A percentile compares a stretch with the other conserved stretches of the same genome.
phyloP scores from a whole-genome alignment of 2,888 invertebrate species.

The Stramonita haemastoma region DNA sequence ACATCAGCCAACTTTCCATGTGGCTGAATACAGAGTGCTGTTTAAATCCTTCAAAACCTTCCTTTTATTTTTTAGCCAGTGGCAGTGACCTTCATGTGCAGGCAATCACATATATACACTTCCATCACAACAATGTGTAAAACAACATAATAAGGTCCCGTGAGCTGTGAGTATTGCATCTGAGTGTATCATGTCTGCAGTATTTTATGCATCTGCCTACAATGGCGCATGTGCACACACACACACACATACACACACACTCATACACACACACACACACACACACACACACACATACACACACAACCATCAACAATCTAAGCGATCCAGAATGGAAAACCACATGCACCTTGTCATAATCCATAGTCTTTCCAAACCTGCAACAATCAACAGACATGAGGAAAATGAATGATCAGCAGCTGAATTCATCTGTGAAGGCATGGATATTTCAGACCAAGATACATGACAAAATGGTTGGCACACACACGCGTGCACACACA shows the following conservation, averaged over 20 bases:
- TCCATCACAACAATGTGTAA: no score
- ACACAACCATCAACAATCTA: background rate
- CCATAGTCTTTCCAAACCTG: constrained; percentile 23
- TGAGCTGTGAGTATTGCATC: no score
- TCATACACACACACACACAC: constrained; percentile 14
- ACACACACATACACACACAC: constrained; percentile 9
- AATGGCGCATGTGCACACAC: background rate
- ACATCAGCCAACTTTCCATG: no score
- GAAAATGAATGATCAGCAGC: background rate
- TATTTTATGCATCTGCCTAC: background rate
- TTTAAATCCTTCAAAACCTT: no score
- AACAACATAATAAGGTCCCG: no score
- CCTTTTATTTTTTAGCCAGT: no score
- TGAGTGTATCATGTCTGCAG: no score
- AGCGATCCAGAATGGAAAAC: background rate
- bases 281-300: constrained; percentile 1
- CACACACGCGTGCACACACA: background rate
- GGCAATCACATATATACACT: no score
- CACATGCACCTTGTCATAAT: background rate
- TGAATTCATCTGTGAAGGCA: background rate
- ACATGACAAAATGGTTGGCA: background rate
- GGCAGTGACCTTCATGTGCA: no score
- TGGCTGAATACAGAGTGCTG: no score
- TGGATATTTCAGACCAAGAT: background rate
- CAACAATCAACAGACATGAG: background rate